A percentile compares a stretch with the other conserved stretches of the same genome.
These are phyloP conservation scores for Sciaenops ocellatus DNA, from an alignment of 2,797 vertebrate genomes.

Conservation along the genomic window DNA sequence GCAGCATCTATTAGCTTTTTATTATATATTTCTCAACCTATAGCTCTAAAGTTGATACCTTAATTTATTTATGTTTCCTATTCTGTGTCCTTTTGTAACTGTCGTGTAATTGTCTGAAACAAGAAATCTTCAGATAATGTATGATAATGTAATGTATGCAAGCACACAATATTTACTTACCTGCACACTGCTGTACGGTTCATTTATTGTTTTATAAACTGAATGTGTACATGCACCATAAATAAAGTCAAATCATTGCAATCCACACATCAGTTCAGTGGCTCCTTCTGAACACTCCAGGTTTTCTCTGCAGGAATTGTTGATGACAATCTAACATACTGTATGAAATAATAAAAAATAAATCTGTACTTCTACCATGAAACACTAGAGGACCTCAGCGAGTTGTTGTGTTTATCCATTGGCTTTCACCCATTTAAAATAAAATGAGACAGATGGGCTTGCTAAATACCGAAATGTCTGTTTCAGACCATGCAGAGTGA, in stretches of 20 bases:
- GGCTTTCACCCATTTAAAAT: background rate
- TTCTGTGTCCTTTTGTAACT: background rate
- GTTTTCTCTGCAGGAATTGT: background rate
- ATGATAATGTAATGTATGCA: background rate
- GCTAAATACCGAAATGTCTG: slow-evolving; percentile 26
- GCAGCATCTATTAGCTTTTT: background rate
- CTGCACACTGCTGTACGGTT: background rate
- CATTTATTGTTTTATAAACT: background rate
- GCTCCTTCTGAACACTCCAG: background rate
- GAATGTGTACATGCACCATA: background rate
- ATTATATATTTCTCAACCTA: background rate
- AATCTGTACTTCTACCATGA: background rate
- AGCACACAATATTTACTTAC: background rate
- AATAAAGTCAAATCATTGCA: background rate
- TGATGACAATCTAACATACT: background rate
- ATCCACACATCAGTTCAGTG: background rate
- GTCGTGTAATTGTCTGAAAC: background rate
- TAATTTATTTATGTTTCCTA: background rate
- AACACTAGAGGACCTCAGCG: slow-evolving; percentile 65
- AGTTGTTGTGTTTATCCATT: slow-evolving; percentile 35
- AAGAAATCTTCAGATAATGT: background rate
- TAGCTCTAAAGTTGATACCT: background rate
- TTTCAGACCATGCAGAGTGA: slow-evolving; percentile 13
- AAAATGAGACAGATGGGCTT: slow-evolving; percentile 41
- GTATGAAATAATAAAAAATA: background rate